Conservation (phyloP, 2,113 vertebrate species). For the Helogale parvula region DNA sequence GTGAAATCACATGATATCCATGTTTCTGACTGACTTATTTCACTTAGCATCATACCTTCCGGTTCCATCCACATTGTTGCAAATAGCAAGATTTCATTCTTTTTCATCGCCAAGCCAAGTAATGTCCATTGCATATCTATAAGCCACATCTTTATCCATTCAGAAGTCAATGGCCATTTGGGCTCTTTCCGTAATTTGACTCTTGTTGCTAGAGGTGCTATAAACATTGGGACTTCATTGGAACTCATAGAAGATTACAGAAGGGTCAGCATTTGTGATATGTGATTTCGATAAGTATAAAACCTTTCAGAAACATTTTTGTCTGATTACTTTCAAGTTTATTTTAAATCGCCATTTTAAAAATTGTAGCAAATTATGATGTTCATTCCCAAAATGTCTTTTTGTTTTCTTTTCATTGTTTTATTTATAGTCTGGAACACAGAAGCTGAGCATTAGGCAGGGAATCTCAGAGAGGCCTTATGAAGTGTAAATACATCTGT, state of each 20-base stretch:
- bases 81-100: too few relatives aligned
- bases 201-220: too few relatives aligned
- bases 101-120: too few relatives aligned
- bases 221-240: background rate
- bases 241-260: background rate
- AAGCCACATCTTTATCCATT: too few relatives aligned
- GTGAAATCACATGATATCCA: too few relatives aligned
- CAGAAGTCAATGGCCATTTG: too few relatives aligned
- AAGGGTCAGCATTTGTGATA: background rate
- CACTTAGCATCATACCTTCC: too few relatives aligned
- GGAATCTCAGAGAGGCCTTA: background rate
- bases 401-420: background rate
- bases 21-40: too few relatives aligned
- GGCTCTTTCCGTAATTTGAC: too few relatives aligned
- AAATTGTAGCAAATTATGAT: background rate
- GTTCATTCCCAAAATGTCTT: background rate
- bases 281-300: background rate
- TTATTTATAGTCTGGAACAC: background rate
- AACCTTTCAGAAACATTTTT: background rate
- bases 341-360: background rate
- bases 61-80: too few relatives aligned
- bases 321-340: background rate
- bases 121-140: too few relatives aligned
- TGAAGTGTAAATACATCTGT: background rate
- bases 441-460: background rate